phyloP scores from a whole-genome alignment of 2,797 vertebrate genomes.

The Microhierax caerulescens region DNA sequence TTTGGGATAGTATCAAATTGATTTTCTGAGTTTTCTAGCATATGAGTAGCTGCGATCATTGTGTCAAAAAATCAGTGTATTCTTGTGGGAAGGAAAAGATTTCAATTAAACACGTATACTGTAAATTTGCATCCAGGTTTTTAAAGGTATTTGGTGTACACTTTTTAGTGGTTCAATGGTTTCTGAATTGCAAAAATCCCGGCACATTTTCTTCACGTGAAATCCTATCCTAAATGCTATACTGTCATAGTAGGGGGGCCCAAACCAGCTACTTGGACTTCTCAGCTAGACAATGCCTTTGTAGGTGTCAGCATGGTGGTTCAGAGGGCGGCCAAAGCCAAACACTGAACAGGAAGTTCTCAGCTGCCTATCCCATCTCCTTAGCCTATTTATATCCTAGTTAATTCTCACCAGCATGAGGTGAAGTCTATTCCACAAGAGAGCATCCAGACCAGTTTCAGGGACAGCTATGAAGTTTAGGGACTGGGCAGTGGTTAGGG shows the following conservation, averaged over 20 bases:
- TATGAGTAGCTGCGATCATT: neutral
- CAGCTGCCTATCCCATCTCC: neutral
- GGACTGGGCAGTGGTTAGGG: neutral
- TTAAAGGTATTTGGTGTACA: neutral
- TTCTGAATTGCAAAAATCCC: neutral
- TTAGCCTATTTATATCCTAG: neutral
- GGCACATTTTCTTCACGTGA: neutral
- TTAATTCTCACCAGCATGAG: neutral
- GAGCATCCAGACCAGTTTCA: neutral
- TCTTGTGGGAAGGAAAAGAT: neutral
- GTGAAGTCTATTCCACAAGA: neutral
- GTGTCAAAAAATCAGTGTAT: neutral
- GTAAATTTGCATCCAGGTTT: neutral
- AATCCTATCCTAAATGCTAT: neutral
- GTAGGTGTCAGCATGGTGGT: neutral
- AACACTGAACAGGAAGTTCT: neutral
- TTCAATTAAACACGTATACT: neutral
- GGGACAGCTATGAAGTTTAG: neutral
- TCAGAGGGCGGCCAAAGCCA: neutral
- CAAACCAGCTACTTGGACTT: neutral
- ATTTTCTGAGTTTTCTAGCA: neutral
- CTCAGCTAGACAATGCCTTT: neutral
- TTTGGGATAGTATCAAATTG: neutral
- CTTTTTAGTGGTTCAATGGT: neutral
- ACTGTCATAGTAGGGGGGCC: neutral